Evolutionary conservation across 2,113 vertebrate genomes (phyloP).

Genomic region (Puffinus mauretanicus): DNA sequence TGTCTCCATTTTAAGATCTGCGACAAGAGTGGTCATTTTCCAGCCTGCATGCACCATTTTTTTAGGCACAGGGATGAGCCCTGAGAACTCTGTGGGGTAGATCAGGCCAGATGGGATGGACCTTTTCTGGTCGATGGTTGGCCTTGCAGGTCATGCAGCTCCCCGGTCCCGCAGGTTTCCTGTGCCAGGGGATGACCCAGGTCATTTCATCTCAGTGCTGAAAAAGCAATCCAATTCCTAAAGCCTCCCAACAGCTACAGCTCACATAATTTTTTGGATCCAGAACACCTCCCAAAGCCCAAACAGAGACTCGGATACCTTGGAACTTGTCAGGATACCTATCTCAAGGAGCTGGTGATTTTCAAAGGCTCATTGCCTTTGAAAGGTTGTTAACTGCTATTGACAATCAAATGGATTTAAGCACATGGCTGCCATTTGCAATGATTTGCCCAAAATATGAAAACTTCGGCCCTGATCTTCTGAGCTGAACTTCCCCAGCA

Average conservation of each 20-base stretch:
- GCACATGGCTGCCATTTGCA: background rate
- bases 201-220: background rate
- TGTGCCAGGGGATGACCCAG: background rate
- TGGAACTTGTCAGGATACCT: background rate
- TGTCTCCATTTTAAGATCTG: background rate
- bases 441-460: background rate
- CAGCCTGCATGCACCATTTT: background rate
- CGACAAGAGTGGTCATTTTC: background rate
- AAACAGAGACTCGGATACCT: background rate
- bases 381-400: background rate
- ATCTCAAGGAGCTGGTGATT: background rate
- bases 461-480: rapidly evolving
- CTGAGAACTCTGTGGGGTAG: background rate
- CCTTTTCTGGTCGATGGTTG: background rate
- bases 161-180: background rate
- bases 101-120: background rate
- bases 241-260: background rate
- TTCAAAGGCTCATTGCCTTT: background rate
- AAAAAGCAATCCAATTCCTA: background rate
- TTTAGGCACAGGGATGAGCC: background rate
- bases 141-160: background rate
- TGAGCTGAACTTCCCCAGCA: background rate
- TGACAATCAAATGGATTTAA: background rate
- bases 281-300: background rate
- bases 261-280: background rate